Percentiles rank a stretch among this genome's conserved stretches.
Conservation (phyloP, 1,140 invertebrate genomes). For the Drosophila willistoni region DNA sequence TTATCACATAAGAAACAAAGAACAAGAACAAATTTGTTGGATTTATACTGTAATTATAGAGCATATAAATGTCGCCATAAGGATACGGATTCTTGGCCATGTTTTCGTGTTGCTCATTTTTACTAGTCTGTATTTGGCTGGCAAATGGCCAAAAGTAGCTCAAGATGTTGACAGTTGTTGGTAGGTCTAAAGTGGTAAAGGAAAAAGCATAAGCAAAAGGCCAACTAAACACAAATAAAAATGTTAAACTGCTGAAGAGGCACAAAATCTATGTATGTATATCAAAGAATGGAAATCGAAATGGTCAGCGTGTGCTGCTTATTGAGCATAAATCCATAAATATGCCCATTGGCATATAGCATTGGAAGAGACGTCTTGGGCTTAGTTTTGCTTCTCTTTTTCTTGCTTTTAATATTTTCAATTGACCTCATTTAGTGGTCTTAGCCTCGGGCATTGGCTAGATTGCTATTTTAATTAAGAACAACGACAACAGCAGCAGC, state of each 20-base stretch:
- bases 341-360: conserved; percentile 51
- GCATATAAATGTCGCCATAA: background rate
- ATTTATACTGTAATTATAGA: background rate
- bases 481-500: conserved; percentile 4
- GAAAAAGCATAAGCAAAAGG: conserved; percentile 31
- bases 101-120: background rate
- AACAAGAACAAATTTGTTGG: no score
- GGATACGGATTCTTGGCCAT: background rate
- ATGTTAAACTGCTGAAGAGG: conserved; percentile 45
- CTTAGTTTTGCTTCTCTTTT: background rate
- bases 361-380: conserved; percentile 27
- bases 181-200: conserved; percentile 8
- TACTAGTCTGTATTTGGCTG: conserved; percentile 20
- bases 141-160: conserved; percentile 44
- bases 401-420: conserved; percentile 22
- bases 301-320: conserved; percentile 41
- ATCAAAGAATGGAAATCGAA: background rate
- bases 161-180: conserved; percentile 36
- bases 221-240: conserved; percentile 31
- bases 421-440: conserved; percentile 50
- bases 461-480: conserved; percentile 53
- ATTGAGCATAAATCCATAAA: conserved; percentile 62
- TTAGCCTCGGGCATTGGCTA: conserved; percentile 29
- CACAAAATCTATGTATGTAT: background rate
- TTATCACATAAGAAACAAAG: no score